Conservation (phyloP, 37 sponge, comb jelly and placozoan species). For the Agelas oroides region DNA sequence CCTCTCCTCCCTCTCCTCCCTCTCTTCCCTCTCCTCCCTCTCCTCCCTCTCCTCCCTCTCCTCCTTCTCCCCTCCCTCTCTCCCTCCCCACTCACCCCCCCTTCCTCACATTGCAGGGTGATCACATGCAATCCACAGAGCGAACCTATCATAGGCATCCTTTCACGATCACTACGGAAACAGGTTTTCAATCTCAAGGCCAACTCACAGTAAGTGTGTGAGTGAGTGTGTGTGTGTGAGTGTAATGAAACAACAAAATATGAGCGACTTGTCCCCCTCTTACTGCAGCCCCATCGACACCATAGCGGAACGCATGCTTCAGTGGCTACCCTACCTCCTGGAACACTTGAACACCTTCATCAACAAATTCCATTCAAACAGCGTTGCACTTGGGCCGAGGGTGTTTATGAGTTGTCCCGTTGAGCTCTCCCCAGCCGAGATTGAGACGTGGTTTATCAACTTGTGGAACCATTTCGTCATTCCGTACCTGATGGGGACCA, state of each 20-base stretch:
- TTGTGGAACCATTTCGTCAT: constrained; percentile 88
- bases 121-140: constrained; percentile 73
- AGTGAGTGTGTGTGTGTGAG: no score
- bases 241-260: no score
- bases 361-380: constrained; percentile 72
- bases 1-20: neutral
- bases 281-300: constrained; percentile 39
- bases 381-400: constrained; percentile 74
- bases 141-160: constrained; percentile 67
- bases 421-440: constrained; percentile 24
- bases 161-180: constrained; percentile 77
- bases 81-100: neutral
- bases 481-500: constrained; percentile 81
- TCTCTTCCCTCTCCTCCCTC: neutral
- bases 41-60: neutral
- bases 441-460: constrained; percentile 84
- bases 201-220: constrained; percentile 36
- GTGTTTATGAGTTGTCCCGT: constrained; percentile 80
- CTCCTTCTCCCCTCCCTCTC: neutral
- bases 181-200: constrained; percentile 72
- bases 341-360: constrained; percentile 72
- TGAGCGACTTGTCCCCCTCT: neutral
- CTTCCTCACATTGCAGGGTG: constrained; percentile 39
- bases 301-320: constrained; percentile 47
- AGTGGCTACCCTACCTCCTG: constrained; percentile 77